phyloP scores from a whole-genome alignment of 2,113 vertebrate species.

The Oryzias woworae region DNA sequence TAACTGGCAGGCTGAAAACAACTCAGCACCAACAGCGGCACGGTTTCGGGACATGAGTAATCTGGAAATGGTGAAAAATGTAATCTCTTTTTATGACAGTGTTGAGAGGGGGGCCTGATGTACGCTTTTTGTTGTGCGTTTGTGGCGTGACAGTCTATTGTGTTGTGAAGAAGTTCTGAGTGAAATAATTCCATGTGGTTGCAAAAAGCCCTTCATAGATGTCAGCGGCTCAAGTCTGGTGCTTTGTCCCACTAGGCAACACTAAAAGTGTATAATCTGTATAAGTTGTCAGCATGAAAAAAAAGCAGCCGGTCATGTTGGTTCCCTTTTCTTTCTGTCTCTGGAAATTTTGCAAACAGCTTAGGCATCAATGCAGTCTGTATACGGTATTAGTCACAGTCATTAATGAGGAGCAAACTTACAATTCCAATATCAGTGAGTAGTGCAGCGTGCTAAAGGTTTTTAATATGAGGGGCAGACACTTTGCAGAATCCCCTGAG shows the following conservation, averaged over 20 bases:
- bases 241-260: constrained; percentile 35
- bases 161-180: constrained; percentile 22
- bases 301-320: constrained; percentile 11
- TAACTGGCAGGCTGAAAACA: constrained; percentile 74
- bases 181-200: constrained; percentile 32
- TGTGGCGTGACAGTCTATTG: constrained; percentile 12
- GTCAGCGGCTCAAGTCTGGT: constrained; percentile 31
- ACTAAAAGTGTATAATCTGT: constrained; percentile 45
- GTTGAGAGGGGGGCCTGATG: constrained; percentile 27
- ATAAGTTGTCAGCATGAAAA: constrained; percentile 31
- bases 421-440: constrained; percentile 57
- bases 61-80: constrained; percentile 59
- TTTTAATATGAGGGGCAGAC: constrained; percentile 63
- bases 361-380: constrained; percentile 48
- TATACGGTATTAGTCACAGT: constrained; percentile 54
- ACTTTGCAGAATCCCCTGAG: constrained; percentile 56
- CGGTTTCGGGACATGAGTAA: constrained; percentile 67
- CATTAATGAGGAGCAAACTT: constrained; percentile 59
- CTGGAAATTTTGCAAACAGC: constrained; percentile 40
- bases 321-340: constrained; percentile 24
- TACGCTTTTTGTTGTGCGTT: constrained; percentile 32
- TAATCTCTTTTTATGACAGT: constrained; percentile 62
- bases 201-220: constrained; percentile 25
- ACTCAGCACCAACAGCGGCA: constrained; percentile 61
- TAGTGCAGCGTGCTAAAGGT: constrained; percentile 48